Evolutionary conservation across 2,113 vertebrate species (phyloP).

Genomic region (Lasiurus borealis): DNA sequence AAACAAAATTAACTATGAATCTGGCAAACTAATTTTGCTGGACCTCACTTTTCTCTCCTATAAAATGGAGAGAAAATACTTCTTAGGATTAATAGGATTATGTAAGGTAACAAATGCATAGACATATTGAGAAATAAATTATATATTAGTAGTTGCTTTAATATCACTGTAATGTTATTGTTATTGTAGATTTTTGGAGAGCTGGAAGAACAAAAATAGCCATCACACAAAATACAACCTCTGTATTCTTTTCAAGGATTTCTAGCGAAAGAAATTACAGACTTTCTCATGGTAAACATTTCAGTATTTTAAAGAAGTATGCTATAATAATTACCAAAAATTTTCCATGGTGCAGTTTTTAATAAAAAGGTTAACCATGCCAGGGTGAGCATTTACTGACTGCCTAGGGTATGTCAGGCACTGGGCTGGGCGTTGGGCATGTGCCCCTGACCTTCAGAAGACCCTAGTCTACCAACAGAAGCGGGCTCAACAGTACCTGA

Average conservation of each 20-base stretch:
- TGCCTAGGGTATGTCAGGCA: background rate
- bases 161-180: background rate
- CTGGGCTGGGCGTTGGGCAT: background rate
- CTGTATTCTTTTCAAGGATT: background rate
- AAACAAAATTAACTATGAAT: background rate
- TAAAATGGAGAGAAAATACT: background rate
- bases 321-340: background rate
- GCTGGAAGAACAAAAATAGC: background rate
- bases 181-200: background rate
- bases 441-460: background rate
- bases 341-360: background rate
- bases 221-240: background rate
- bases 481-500: background rate
- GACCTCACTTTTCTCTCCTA: background rate
- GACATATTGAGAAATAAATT: background rate
- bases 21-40: background rate
- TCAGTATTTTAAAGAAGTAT: background rate
- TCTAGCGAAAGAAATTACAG: slow-evolving; percentile 21
- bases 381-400: background rate
- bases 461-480: background rate
- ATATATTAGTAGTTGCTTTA: background rate
- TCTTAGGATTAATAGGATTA: background rate
- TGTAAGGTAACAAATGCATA: background rate
- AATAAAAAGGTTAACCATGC: background rate
- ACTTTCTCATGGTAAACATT: background rate